Percentiles rank a stretch among this genome's conserved stretches.
phyloP scores from a whole-genome alignment of 2,888 invertebrate species.

The Drosophila quinaria region DNA sequence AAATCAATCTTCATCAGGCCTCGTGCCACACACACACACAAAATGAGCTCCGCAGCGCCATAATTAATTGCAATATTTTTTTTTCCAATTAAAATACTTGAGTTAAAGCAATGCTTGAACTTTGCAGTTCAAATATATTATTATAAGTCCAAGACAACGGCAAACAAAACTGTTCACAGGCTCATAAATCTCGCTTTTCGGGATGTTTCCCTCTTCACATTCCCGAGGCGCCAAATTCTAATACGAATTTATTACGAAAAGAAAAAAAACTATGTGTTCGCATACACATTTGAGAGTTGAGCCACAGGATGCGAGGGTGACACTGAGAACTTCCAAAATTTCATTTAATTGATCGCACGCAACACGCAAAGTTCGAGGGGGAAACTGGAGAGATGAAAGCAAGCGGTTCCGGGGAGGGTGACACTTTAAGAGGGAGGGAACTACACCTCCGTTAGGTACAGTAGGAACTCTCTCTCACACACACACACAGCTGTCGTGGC shows the following conservation, averaged over 20 bases:
- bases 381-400: conserved; percentile 29
- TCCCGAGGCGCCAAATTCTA: conserved; percentile 52
- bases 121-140: conserved; percentile 20
- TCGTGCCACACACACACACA: conserved; percentile 12
- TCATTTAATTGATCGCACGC: conserved; percentile 68
- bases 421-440: conserved; percentile 2
- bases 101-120: conserved; percentile 6
- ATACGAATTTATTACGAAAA: conserved; percentile 70
- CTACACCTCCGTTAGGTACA: conserved; percentile 53
- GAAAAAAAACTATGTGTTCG: not conserved
- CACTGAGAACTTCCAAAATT: conserved; percentile 46
- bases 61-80: conserved; percentile 56
- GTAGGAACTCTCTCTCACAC: conserved; percentile 22
- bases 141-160: conserved; percentile 23
- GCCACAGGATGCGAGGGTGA: conserved; percentile 34
- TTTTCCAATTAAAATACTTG: conserved; percentile 63
- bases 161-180: conserved; percentile 13
- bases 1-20: conserved; percentile 76
- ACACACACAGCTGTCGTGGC: conserved; percentile 29
- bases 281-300: conserved; percentile 20
- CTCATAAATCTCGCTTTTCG: conserved; percentile 59
- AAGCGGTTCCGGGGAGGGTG: conserved; percentile 45
- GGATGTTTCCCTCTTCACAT: conserved; percentile 10
- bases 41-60: conserved; percentile 19
- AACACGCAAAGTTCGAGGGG: conserved; percentile 25